Evolutionary conservation across 2,888 invertebrate species (phyloP).

Genomic region (Drosophila infuscata): DNA sequence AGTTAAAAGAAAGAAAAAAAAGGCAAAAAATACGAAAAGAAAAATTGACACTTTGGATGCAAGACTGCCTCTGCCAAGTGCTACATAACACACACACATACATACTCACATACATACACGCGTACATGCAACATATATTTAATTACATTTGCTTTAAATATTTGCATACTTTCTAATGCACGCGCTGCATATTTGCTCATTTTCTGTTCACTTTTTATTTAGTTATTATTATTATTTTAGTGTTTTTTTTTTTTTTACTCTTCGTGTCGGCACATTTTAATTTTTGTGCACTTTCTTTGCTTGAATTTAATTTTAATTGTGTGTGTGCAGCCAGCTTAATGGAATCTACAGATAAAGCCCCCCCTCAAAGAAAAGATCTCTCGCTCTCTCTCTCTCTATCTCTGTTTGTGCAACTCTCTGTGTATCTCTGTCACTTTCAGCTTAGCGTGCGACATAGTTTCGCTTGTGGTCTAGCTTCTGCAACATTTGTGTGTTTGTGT

Average conservation of each 20-base stretch:
- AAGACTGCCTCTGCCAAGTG: slow-evolving; percentile 43
- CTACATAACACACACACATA: slow-evolving; percentile 31
- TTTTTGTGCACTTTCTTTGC: slow-evolving; percentile 55
- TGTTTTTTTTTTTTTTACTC: slow-evolving; percentile 12
- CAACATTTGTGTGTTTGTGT: slow-evolving; percentile 11
- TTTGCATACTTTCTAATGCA: slow-evolving; percentile 79
- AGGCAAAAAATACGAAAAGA: not conserved
- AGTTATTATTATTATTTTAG: slow-evolving; percentile 33
- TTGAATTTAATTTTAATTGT: slow-evolving; percentile 69
- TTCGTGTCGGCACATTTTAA: slow-evolving; percentile 46
- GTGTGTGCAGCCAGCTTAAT: slow-evolving; percentile 33
- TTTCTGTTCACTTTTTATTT: slow-evolving; percentile 17
- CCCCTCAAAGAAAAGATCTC: not conserved
- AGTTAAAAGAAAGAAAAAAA: slow-evolving; percentile 20
- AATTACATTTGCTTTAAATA: slow-evolving; percentile 72
- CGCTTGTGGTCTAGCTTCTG: slow-evolving; percentile 54
- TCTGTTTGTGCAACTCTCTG: not conserved
- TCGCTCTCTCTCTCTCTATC: not conserved
- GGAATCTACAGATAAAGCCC: slow-evolving; percentile 40
- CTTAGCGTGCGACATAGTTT: slow-evolving; percentile 75
- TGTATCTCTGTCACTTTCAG: slow-evolving; percentile 13
- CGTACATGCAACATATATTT: slow-evolving; percentile 53
- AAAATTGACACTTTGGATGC: slow-evolving; percentile 57
- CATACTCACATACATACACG: slow-evolving; percentile 4
- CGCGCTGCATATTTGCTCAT: slow-evolving; percentile 47